A percentile compares a stretch with the other conserved stretches of the same genome.
These are phyloP conservation scores for Drosophila quinaria DNA, from an alignment of 2,888 invertebrate genomes.

Conservation along the genomic window DNA sequence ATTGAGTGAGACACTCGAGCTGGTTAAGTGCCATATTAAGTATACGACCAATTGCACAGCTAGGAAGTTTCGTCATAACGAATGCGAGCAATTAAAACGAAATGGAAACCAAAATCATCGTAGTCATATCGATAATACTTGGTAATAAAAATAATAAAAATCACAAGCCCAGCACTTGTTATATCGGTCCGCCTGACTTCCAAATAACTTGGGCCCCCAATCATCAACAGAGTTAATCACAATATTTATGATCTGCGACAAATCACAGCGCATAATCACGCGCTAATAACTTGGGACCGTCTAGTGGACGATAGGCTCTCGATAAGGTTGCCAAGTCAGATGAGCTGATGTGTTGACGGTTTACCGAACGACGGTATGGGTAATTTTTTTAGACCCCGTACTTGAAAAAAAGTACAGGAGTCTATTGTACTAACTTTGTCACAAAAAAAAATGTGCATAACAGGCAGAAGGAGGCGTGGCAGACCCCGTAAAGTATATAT, in stretches of 20 bases:
- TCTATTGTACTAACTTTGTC: too few relatives aligned
- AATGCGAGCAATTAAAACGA: constrained; percentile 9
- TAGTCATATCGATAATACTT: neutral
- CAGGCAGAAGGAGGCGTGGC: too few relatives aligned
- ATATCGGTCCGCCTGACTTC: constrained; percentile 13
- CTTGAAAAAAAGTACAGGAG: too few relatives aligned
- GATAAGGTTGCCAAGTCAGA: constrained; percentile 28
- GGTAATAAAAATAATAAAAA: constrained; percentile 3
- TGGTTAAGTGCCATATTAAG: constrained; percentile 23
- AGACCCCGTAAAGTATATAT: too few relatives aligned
- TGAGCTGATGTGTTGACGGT: constrained; percentile 34
- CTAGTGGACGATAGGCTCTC: constrained; percentile 9
- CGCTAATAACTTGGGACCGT: constrained; percentile 58
- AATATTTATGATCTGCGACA: constrained; percentile 63
- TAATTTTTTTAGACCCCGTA: too few relatives aligned
- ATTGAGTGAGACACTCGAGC: constrained; percentile 32
- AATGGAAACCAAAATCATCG: constrained; percentile 22
- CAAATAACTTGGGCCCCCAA: constrained; percentile 29
- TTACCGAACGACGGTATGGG: constrained; percentile 17
- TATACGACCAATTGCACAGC: constrained; percentile 9
- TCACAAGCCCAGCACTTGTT: constrained; percentile 26
- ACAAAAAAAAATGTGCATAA: too few relatives aligned
- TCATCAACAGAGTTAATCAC: constrained; percentile 33
- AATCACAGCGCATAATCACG: constrained; percentile 67
- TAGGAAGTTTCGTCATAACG: constrained; percentile 8